Evolutionary conservation across 2,797 vertebrate species (phyloP), one percentile per base, ranked within the genome.

Genomic region (Peromyscus eremicus): DNA sequence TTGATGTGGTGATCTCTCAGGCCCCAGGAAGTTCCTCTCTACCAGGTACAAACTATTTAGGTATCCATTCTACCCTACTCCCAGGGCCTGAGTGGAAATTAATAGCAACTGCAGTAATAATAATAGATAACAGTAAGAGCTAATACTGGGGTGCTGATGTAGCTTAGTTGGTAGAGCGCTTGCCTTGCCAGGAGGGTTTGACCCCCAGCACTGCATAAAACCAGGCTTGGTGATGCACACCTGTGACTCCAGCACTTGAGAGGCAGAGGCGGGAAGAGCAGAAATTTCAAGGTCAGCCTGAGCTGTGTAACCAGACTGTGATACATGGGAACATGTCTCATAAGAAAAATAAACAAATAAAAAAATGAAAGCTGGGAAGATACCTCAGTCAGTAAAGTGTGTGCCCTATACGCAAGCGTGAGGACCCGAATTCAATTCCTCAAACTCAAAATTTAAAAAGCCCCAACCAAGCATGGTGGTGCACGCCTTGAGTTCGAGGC

Each of bases 61-160:
- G 66, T 23, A 91, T 77, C 7, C 19, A 71, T 17, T 2, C 52
- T 55, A 70, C 89, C 73, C 70, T 68, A 83, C 46, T 57, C 57
- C 34, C 17, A 66, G 32, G 34, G 7, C 71, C 66, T 57, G n/a
- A 60, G 37, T 34, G 13, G 27, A 76, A 75, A 52, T 55, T 84
- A 71, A 90, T 32, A 92, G 16, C 81, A 91, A 88, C 79, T 88
- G 19, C 34, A 83, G 25, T 91, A 77, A 88, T 77, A 79, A 76
- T 82, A 79, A 80, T 37, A 83, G 49, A 32, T 34, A 25, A 79
- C 86, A 73, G 27, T 82, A 83, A 91, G 34, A 89, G 83, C 46
- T 77, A 91, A 64, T 93, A 52, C 14, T 89, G 9, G 16, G 49
- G n/a, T 73, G 12, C 25, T 37, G 25, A 12, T 73, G 52, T 21